Conservation (phyloP, 2,797 vertebrate species). For the Benthosema pterotum region DNA sequence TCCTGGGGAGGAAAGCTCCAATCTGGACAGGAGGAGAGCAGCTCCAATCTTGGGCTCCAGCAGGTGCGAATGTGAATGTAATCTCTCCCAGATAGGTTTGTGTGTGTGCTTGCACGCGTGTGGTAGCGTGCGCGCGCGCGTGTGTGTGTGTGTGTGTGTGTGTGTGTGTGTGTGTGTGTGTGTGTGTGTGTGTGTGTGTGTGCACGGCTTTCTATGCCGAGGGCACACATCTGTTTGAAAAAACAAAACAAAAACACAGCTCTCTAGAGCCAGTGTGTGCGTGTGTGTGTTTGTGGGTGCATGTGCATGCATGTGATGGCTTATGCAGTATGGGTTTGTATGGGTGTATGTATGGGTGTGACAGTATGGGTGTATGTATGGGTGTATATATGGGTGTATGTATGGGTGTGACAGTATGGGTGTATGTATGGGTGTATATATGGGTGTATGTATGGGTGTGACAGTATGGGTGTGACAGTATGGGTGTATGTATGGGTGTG, state of each 20-base stretch:
- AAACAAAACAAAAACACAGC: conserved; percentile 45
- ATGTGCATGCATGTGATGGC: no score
- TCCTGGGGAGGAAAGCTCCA: conserved; percentile 33
- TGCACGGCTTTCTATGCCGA: conserved; percentile 28
- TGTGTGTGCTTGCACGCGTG: neutral
- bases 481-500: no score
- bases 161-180: neutral
- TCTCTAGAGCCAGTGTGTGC: conserved; percentile 27
- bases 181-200: neutral
- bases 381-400: no score
- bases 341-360: neutral
- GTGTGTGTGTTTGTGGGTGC: conserved; percentile 7
- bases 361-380: no score
- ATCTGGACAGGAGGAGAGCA: conserved; percentile 25
- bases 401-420: no score
- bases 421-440: no score
- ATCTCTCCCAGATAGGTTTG: conserved; percentile 24
- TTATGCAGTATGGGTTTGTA: neutral
- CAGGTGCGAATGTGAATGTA: conserved; percentile 15
- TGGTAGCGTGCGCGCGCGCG: neutral
- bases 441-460: no score
- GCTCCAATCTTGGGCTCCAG: conserved; percentile 16
- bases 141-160: neutral
- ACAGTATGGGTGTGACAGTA: no score
- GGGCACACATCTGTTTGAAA: conserved; percentile 65